phyloP scores from a whole-genome alignment of 2,113 vertebrate genomes.

The Danio rerio region DNA sequence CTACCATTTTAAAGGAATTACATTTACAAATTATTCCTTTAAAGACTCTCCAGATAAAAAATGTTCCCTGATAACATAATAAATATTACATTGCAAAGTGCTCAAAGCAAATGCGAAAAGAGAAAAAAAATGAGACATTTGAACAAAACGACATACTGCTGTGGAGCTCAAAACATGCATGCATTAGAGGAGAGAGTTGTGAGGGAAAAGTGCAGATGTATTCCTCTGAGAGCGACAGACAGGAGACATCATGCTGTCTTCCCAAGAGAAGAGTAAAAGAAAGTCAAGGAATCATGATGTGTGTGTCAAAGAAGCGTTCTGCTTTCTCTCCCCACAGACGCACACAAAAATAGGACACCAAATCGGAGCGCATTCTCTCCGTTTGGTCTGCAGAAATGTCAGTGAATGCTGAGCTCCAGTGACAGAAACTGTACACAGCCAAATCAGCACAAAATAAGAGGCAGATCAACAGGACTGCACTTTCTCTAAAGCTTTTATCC shows the following conservation, averaged over 20 bases:
- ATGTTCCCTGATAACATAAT: no score
- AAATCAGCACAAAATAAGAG: constrained; percentile 1
- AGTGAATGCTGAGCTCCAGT: neutral
- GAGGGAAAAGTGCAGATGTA: neutral
- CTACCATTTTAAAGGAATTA: no score
- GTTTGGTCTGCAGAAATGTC: constrained; percentile 13
- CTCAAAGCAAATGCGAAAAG: no score
- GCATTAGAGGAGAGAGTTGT: no score
- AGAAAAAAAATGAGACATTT: no score
- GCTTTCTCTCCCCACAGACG: constrained; percentile 4
- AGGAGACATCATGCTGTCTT: neutral
- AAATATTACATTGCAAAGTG: no score
- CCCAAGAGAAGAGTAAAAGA: neutral
- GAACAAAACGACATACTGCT: no score
- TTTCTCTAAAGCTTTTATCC: neutral
- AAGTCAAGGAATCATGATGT: neutral
- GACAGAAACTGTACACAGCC: neutral
- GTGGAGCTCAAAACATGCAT: no score
- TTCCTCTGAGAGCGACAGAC: neutral
- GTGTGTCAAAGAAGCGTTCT: constrained; percentile 3
- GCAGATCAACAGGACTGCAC: neutral
- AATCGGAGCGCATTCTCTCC: neutral
- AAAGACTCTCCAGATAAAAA: no score
- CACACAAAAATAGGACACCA: neutral
- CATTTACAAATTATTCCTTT: no score